Base-by-base conservation (phyloP, 2,888 invertebrate species). In the Bombyx huttoni region DNA sequence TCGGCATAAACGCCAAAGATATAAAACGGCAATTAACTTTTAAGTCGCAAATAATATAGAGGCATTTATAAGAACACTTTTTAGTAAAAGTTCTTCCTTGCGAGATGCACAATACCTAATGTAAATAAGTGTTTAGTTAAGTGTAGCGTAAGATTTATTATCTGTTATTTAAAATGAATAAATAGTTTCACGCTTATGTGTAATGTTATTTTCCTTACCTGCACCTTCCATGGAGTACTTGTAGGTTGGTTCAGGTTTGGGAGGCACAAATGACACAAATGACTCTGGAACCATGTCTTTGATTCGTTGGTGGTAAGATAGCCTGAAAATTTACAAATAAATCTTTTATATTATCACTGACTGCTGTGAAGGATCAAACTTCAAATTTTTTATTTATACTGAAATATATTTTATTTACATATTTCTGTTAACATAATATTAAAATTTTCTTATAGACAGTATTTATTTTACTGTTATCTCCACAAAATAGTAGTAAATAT, bases 281-380 rank as follows among this genome's bases (percentile, higher is more conserved):
- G 93, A 90, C 65, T 94, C 94, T 6, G 99, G 98, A 73, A 98
- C 92, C 89, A 98, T 96, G 65, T 98, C 98, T 51, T 93, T 92
- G 55, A 99, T 94, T 65, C 98, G 91, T 78, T 98, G 96, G 76
- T 96, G 95, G 78, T 99, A 99, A 1, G 98, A 98, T 58, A 99
- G 89, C 68, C 96, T 95, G 65, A 12, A 68, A 65, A 51, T 53
- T 51, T 5, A 24, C 24, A 24, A 24, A 24, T 24, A 58, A 52
- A 47, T 55, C 52, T 24, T 34, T 7, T 13, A 33, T 49, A 13
- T 12, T 48, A 53, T 6, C 3, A 40, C 34, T 14, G 48, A 10
- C n/a, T n/a, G 24, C 14, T n/a, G 13, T 47, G 13, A n/a, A 1
- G 13, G 8, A 13, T 13, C 24, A 24, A 24, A 13, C 13, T 14